Conservation (phyloP, 2,113 vertebrate species). For the Amblyornis subalaris region DNA sequence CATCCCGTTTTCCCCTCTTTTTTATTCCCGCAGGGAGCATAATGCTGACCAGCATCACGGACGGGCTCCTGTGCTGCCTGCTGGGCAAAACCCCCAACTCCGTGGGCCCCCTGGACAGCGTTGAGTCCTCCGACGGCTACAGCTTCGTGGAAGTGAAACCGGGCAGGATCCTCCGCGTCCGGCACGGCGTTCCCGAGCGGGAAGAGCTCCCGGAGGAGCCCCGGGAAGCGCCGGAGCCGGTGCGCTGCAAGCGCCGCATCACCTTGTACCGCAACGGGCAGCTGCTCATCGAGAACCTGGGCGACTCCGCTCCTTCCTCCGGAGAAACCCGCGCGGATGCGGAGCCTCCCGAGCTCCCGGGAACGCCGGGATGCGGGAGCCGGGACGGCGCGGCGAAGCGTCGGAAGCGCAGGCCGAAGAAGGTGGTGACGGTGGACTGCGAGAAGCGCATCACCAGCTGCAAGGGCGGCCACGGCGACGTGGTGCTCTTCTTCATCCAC, state of each 20-base stretch:
- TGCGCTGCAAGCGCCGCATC: conserved; percentile 89
- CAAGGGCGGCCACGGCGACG: conserved; percentile 83
- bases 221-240: conserved; percentile 57
- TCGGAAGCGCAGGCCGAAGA: conserved; percentile 81
- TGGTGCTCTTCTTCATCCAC: conserved; percentile 94
- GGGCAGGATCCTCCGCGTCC: conserved; percentile 83
- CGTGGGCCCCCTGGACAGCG: conserved; percentile 81
- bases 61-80: conserved; percentile 88
- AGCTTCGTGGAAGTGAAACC: conserved; percentile 96
- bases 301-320: conserved; percentile 59
- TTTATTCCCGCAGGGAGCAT: conserved; percentile 44
- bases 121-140: conserved; percentile 83
- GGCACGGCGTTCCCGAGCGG: conserved; percentile 73
- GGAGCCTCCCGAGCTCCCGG: conserved; percentile 63
- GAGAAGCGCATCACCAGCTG: conserved; percentile 86
- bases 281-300: conserved; percentile 89
- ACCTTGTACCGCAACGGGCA: conserved; percentile 88
- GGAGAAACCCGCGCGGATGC: conserved; percentile 59
- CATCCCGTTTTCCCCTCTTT: too few relatives aligned
- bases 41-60: conserved; percentile 88
- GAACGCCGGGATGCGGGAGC: background rate
- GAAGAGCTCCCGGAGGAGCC: background rate
- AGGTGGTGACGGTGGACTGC: conserved; percentile 86
- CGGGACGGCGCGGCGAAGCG: conserved; percentile 20
- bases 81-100: conserved; percentile 80